These are phyloP conservation scores for Rhabdomys dilectus DNA, from an alignment of 2,113 vertebrate species.

Conservation along the genomic window DNA sequence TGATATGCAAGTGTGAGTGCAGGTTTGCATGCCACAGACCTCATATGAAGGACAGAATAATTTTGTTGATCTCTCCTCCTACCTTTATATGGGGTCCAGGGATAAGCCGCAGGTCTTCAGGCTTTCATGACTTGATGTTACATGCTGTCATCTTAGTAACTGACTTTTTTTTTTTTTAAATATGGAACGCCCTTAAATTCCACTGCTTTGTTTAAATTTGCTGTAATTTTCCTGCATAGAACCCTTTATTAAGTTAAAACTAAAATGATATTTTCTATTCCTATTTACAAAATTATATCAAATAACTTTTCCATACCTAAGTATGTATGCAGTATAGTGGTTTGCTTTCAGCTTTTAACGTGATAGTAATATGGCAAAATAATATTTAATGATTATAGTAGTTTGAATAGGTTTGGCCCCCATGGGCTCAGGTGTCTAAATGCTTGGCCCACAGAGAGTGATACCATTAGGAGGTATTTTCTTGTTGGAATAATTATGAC, in stretches of 20 bases:
- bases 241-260: not conserved
- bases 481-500: too few relatives aligned
- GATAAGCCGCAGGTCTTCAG: not conserved
- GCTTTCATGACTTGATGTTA: not conserved
- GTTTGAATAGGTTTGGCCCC: too few relatives aligned
- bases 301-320: not conserved
- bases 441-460: too few relatives aligned
- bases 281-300: not conserved
- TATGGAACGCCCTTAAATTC: not conserved
- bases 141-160: not conserved
- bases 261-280: not conserved
- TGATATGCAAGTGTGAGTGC: not conserved
- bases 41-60: not conserved
- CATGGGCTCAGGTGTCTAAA: too few relatives aligned
- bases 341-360: slow-evolving; percentile 2
- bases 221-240: not conserved
- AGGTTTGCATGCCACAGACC: not conserved
- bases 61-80: not conserved
- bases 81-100: not conserved
- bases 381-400: not conserved
- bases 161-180: not conserved
- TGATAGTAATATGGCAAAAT: not conserved
- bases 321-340: not conserved
- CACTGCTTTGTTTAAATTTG: not conserved
- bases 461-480: too few relatives aligned